Conservation (phyloP, 35 echinoderm and acorn worm genomes). For the Strongylocentrotus purpuratus region DNA sequence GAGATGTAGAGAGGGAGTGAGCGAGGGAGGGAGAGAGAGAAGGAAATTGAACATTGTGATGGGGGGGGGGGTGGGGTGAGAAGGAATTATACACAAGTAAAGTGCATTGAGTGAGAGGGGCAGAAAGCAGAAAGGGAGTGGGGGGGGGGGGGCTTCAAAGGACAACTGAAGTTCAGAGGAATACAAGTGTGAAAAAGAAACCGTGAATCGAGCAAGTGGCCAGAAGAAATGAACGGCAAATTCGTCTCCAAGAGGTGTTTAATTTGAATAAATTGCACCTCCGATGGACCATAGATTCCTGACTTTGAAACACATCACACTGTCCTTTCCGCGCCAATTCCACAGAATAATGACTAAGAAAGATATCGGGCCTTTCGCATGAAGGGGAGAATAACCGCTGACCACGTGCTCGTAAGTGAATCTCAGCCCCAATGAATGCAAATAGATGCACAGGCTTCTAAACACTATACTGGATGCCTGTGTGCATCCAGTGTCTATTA, state of each 20-base stretch:
- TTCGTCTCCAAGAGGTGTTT: neutral
- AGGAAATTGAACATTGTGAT: too few species aligned
- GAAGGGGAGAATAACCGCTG: neutral
- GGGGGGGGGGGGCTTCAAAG: neutral
- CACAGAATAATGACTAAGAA: neutral
- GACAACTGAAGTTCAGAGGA: neutral
- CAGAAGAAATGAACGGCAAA: neutral
- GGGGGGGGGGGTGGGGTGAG: too few species aligned
- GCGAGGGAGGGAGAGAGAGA: too few species aligned
- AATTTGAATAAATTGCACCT: neutral
- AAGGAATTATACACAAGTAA: too few species aligned
- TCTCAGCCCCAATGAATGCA: neutral
- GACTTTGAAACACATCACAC: neutral
- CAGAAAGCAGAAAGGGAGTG: neutral
- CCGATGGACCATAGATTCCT: neutral
- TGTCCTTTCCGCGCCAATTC: neutral
- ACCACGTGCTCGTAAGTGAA: neutral
- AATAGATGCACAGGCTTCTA: constrained; percentile 2
- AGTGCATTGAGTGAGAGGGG: neutral
- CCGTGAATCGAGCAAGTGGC: neutral
- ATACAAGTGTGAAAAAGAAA: neutral
- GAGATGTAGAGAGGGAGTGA: too few species aligned
- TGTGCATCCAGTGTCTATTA: neutral
- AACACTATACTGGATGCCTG: neutral
- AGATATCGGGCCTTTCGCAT: neutral